Percentiles rank a stretch among this genome's conserved stretches.
Conservation (phyloP, 2,113 vertebrate genomes). For the Hyperopisus bebe region DNA sequence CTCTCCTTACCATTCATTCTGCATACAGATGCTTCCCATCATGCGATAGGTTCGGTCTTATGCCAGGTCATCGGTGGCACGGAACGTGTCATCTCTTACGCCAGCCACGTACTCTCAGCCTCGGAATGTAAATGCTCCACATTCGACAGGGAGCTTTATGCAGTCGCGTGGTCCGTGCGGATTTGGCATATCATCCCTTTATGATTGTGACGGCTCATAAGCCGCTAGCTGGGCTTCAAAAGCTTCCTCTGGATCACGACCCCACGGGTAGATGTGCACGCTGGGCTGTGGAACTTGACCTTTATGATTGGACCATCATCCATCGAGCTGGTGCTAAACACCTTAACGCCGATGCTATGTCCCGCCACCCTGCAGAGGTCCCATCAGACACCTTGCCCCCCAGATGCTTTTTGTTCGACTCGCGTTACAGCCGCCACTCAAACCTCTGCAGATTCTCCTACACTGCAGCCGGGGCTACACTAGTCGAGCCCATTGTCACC, state of each 20-base stretch:
- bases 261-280: background rate
- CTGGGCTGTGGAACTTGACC: background rate
- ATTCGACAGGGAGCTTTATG: background rate
- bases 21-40: too few species aligned
- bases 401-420: background rate
- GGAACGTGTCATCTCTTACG: too few species aligned
- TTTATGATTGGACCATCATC: background rate
- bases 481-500: background rate
- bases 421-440: background rate
- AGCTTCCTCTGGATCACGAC: background rate
- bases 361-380: background rate
- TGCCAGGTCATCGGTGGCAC: too few species aligned
- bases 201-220: background rate
- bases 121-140: too few species aligned
- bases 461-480: background rate
- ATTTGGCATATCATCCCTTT: background rate
- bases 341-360: background rate
- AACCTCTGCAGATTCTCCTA: background rate
- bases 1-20: too few species aligned
- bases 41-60: too few species aligned
- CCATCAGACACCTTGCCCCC: background rate
- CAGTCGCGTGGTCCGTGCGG: background rate
- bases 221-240: background rate
- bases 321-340: background rate
- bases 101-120: too few species aligned